Conservation (phyloP, 2,113 vertebrate species). For the Hypocryptadius cinnamomeus region DNA sequence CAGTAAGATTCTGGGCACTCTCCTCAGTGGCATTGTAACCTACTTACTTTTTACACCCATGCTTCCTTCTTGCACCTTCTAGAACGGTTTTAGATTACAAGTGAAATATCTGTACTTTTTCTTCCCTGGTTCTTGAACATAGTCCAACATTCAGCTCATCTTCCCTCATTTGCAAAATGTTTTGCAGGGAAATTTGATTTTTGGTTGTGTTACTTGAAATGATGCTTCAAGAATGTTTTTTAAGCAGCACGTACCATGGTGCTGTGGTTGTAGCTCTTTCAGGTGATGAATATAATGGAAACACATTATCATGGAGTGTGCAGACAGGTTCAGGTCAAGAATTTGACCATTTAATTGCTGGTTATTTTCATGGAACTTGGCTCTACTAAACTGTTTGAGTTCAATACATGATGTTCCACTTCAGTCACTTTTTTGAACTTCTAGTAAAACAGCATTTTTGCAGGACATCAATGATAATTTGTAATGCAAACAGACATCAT, state of each 20-base stretch:
- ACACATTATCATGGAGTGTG: not conserved
- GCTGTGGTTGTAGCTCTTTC: not conserved
- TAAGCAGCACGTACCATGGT: not conserved
- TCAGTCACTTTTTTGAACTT: not conserved
- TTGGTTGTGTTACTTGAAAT: not conserved
- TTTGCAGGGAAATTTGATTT: not conserved
- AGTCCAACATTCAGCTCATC: not conserved
- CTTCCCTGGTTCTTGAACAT: not conserved
- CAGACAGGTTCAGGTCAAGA: not conserved
- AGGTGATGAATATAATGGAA: not conserved
- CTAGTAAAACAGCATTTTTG: not conserved
- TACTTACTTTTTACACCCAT: not conserved
- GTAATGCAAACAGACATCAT: not conserved
- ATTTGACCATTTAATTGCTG: not conserved
- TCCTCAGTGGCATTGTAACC: not conserved
- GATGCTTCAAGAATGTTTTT: not conserved
- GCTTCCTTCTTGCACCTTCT: not conserved
- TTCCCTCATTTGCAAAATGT: not conserved
- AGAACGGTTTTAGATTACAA: not conserved
- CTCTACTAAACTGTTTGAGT: not conserved
- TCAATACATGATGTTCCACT: not conserved
- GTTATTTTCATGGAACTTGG: not conserved
- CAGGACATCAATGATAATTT: not conserved
- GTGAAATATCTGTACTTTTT: not conserved
- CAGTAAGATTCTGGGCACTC: not conserved